Evolutionary conservation across 2,888 invertebrate species (phyloP), one percentile per base, ranked within the genome.

Genomic region (Drosophila nr. fundita): DNA sequence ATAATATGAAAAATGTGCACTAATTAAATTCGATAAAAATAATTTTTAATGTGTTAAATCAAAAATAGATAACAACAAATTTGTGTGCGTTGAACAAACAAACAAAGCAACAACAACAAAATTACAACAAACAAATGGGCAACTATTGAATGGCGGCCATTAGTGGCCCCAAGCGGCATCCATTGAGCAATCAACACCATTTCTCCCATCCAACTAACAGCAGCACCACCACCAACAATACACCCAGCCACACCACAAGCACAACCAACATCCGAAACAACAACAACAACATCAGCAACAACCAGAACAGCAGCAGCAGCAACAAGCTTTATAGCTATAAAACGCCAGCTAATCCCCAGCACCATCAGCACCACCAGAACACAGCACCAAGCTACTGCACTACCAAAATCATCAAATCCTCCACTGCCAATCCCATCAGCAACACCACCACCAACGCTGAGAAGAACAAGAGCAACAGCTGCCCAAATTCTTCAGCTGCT

Each of bases 91-190:
- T 57, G 40, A 60, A 55, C 54, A 55, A 42, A 30, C 27, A 40
- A 59, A 24, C 58, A 57, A 34, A 58, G 42, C 13, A 57, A 50
- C n/a, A 65, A 49, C n/a, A 54, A 55, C 13, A 68, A 68, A 53
- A 60, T 64, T 52, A 57, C 50, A 73, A 70, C 66, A 59, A 74
- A 49, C 75, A 77, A 78, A 92, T 92, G 92, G 92, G 90, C 88
- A 87, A 90, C 89, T 91, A 91, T 93, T 94, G 94, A 90, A 92
- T 95, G 94, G 96, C 96, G 96, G 96, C 96, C 95, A 96, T 96
- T 94, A 96, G 96, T 94, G 96, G 96, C 95, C 97, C 97, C 93
- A 96, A 96, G 95, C 96, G 97, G 95, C 97, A 88, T 88, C 78
- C 88, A 85, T 85, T 85, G 88, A 85, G 85, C 88, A 88, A 82